These are phyloP conservation scores for Raja brachyura DNA, from an alignment of 2,113 vertebrate species.

Conservation along the genomic window DNA sequence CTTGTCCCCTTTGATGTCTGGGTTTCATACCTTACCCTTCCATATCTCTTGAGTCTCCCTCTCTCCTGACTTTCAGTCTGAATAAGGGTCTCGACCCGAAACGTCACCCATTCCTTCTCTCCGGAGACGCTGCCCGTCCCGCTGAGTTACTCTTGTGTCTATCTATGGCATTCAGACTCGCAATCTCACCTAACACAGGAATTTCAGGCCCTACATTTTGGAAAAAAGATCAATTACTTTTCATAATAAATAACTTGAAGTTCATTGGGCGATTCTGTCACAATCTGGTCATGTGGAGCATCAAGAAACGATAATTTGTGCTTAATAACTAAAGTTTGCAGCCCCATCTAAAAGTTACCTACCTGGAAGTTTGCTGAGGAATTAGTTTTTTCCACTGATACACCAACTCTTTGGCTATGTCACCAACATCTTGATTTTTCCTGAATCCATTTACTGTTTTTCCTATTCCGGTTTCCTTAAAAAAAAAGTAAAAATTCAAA, in stretches of 20 bases:
- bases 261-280: background rate
- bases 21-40: too few species aligned
- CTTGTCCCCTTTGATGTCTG: too few species aligned
- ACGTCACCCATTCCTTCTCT: too few species aligned
- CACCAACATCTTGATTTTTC: constrained; percentile 61
- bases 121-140: too few species aligned
- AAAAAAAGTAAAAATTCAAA: background rate
- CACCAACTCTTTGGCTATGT: constrained; percentile 63
- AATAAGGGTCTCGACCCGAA: too few species aligned
- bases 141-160: too few species aligned
- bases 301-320: background rate
- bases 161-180: background rate
- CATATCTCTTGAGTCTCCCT: too few species aligned
- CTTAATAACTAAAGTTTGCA: background rate
- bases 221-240: background rate
- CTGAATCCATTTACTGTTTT: constrained; percentile 68
- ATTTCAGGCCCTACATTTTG: background rate
- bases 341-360: background rate
- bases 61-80: too few species aligned
- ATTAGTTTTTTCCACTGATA: constrained; percentile 64
- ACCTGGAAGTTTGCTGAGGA: constrained; percentile 60
- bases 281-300: background rate
- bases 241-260: background rate
- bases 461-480: constrained; percentile 74
- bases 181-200: background rate